phyloP scores from a whole-genome alignment of 2,888 invertebrate species.

The Papilio elwesi region DNA sequence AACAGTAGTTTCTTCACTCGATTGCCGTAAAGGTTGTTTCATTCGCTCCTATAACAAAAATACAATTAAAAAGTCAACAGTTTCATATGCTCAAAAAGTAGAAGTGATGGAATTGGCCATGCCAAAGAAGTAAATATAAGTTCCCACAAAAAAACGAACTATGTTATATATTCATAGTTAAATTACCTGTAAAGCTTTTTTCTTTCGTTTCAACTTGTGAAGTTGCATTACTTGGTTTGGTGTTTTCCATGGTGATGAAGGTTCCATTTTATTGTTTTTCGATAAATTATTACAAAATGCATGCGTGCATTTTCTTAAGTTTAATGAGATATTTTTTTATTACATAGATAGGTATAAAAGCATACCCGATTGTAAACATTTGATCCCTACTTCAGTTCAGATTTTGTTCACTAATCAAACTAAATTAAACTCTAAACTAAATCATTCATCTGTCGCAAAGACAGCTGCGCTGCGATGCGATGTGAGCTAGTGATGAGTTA shows the following conservation, averaged over 20 bases:
- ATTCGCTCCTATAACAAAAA: constrained; percentile 73
- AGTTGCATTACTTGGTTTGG: constrained; percentile 88
- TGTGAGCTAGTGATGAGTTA: neutral
- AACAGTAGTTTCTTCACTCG: constrained; percentile 55
- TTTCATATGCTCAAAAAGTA: neutral
- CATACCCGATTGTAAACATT: constrained; percentile 29
- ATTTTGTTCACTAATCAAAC: too few relatives aligned
- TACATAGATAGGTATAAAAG: neutral
- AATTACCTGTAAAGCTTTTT: constrained; percentile 89
- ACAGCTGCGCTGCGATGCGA: constrained; percentile 4
- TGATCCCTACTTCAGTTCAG: neutral
- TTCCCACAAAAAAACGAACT: neutral
- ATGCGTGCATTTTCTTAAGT: constrained; percentile 34
- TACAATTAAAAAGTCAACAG: neutral
- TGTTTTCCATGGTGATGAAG: constrained; percentile 84
- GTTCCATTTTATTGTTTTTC: constrained; percentile 60
- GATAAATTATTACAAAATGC: neutral
- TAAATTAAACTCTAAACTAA: too few relatives aligned
- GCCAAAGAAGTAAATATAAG: neutral
- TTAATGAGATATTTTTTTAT: constrained; percentile 12
- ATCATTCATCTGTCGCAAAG: neutral
- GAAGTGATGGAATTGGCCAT: neutral
- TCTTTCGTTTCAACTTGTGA: constrained; percentile 90
- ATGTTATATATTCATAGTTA: neutral
- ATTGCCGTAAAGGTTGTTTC: constrained; percentile 66